Evolutionary conservation across 2,888 invertebrate genomes (phyloP), one percentile per base, ranked within the genome.

Genomic region (Patella ulyssiponensis): DNA sequence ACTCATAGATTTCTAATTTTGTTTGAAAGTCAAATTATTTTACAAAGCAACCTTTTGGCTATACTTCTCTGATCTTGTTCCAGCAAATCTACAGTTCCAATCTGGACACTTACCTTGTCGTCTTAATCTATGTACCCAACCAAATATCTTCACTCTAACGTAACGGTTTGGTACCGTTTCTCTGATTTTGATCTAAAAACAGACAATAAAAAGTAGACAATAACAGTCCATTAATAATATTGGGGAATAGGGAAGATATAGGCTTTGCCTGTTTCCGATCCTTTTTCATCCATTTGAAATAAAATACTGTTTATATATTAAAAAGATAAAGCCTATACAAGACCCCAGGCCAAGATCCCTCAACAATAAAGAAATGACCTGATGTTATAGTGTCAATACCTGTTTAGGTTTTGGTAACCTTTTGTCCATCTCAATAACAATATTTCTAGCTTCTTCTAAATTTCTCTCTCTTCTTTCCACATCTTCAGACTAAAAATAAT

Each of bases 71-170:
- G 7, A 33, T 33, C 33, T 33, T 33, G 5, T 33, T 33, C 33
- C 33, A 33, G 33, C 33, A 33, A 33, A 44, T 44, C 44, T 44
- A 44, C 9, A 44, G 44, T 44, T 44, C 44, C 44, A 3, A 44
- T 44, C 7, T 7, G 7, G 9, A 44, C 1, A 44, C 86, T 81
- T 86, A 93, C 94, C 98, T 93, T 99, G 99, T 69, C 97, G 94
- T 73, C 99, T 93, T n/a, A 99, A 93, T 9, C 99, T 94, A 92
- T 99, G 99, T 1, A 97, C 97, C 99, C 99, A 99, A 15, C 98
- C 99, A 88, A 93, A 95, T 33, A 99, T 93, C 88, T 95, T 95
- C 0, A 99, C 95, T 74, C 99, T 94, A 78, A 94, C 74, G 33
- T 87, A 85, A 79, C 97, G 94, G 84, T 94, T 89, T 0, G 93